Evolutionary conservation across 2,113 vertebrate genomes (phyloP), one percentile per base, ranked within the genome.

Genomic region (Pomatorhinus ruficollis): DNA sequence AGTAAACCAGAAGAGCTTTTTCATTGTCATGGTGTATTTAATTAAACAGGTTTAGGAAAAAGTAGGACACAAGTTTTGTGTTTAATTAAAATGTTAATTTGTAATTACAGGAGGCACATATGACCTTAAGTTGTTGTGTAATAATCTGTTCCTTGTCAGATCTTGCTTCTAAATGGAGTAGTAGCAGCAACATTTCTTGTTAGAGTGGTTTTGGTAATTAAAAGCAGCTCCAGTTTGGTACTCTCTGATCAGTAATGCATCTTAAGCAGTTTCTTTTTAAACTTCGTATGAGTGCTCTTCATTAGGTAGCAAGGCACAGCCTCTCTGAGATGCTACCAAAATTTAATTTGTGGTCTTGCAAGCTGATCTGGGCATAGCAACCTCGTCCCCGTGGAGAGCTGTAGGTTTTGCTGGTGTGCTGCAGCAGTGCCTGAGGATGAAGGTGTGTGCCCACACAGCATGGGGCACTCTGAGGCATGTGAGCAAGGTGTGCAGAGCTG

Each of bases 41-140:
- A 66, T 95, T 78, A 89, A 94, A 68, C 59, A 81, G 28, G 6
- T 87, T 63, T 66, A 57, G 42, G 33, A 45, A 75, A 89, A 88
- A 96, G n/a, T 83, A 89, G 65, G 85, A 57, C 56, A 33, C 2
- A 16, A 83, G 74, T 47, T 83, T 92, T 66, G 11, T 33, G 80
- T 76, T 86, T 83, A 93, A 93, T 95, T 95, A 87, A 95, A 94
- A 96, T 76, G 59, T 24, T 81, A 87, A 83, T 90, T 89, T 25
- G 37, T 93, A 92, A 94, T 89, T 90, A 92, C 75, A 85, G 86
- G 45, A 91, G 56, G 21, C 14, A 85, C 8, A 21, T 47, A 30
- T 19, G 39, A 87, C 37, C 64, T 87, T 68, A 79, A 60, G 53
- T 86, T 76, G 72, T 57, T 74, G 33, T 76, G 30, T 30, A 53